phyloP scores from a whole-genome alignment of 2,888 invertebrate genomes.

The Strigamia transsilvanica region DNA sequence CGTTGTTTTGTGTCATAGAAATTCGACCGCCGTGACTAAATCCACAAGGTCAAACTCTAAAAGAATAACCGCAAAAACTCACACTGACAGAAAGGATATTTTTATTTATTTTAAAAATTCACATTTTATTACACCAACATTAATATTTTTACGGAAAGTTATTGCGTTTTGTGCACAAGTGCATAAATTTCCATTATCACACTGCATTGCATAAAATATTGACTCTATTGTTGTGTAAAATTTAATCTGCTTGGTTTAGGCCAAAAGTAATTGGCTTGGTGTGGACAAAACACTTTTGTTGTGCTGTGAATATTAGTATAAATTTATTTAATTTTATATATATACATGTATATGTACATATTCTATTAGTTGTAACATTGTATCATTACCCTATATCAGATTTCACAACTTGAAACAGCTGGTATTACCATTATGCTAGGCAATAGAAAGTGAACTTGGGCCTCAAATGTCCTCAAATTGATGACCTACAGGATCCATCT shows the following conservation, averaged over 20 bases:
- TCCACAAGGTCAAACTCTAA: no score
- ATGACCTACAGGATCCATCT: constrained; percentile 45
- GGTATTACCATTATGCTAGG: constrained; percentile 32
- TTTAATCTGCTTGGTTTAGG: not conserved
- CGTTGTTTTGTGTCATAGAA: not conserved
- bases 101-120: no score
- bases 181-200: no score
- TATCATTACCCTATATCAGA: not conserved
- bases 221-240: not conserved
- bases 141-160: no score
- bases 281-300: not conserved
- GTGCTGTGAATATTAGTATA: not conserved
- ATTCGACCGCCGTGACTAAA: not conserved
- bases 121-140: no score
- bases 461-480: constrained; percentile 41
- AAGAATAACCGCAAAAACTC: no score
- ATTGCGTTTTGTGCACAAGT: no score
- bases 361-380: not conserved
- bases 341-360: not conserved
- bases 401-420: constrained; percentile 29
- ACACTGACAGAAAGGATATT: no score
- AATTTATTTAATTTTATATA: not conserved
- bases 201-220: no score
- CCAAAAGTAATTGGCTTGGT: not conserved
- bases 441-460: constrained; percentile 42